Evolutionary conservation across 2,797 vertebrate species (phyloP).

Genomic region (Pogonophryne albipinna): DNA sequence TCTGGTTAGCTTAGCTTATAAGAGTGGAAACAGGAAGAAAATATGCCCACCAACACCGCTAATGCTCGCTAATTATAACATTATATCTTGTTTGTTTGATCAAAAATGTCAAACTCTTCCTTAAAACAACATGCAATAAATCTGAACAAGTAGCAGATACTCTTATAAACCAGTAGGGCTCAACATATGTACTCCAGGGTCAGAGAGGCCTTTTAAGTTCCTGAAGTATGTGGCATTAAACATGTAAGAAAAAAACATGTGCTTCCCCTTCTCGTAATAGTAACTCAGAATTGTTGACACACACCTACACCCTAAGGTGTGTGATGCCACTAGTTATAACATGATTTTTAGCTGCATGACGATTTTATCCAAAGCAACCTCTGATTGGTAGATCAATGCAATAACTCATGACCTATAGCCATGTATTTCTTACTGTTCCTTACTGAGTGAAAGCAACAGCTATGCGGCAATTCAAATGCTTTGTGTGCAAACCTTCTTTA

Average conservation of each 20-base stretch:
- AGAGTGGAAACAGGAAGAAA: background rate
- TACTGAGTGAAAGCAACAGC: background rate
- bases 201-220: background rate
- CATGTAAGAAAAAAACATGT: background rate
- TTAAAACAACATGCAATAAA: background rate
- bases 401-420: no score
- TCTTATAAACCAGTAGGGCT: background rate
- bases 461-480: background rate
- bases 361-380: no score
- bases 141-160: background rate
- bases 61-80: background rate
- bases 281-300: background rate
- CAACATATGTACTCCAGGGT: background rate
- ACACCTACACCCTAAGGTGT: background rate
- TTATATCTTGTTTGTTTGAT: background rate
- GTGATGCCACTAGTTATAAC: no score
- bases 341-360: no score
- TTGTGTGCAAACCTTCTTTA: no score
- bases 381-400: no score
- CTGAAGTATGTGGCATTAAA: background rate
- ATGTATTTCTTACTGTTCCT: no score
- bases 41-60: background rate
- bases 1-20: slow-evolving; percentile 6
- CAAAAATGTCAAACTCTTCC: background rate
- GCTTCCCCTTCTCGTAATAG: background rate